A percentile compares a stretch with the other conserved stretches of the same genome.
Conservation (phyloP, 2,797 vertebrate species). For the Manis pentadactyla region DNA sequence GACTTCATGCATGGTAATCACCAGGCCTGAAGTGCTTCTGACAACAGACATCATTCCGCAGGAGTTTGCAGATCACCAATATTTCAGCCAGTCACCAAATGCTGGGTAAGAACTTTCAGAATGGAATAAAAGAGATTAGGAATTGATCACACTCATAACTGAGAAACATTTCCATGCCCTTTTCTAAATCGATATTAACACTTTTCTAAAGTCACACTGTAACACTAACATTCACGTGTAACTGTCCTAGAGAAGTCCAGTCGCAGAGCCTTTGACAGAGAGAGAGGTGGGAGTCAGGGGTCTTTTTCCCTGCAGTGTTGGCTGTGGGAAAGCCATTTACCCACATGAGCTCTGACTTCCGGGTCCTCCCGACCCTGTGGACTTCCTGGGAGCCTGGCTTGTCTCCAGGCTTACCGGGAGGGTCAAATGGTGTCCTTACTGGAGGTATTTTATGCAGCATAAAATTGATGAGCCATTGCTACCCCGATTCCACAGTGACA, state of each 20-base stretch:
- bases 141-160: fast-evolving
- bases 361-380: too few relatives aligned
- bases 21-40: background rate
- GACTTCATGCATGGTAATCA: fast-evolving
- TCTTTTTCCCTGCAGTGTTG: background rate
- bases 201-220: fast-evolving
- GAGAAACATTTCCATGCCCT: background rate
- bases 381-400: fast-evolving
- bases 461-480: background rate
- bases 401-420: fast-evolving
- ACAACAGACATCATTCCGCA: fast-evolving
- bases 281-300: fast-evolving
- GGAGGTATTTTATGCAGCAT: fast-evolving
- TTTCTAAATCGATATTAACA: fast-evolving
- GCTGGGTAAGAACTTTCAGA: fast-evolving
- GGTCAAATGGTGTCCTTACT: fast-evolving
- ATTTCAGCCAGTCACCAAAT: background rate
- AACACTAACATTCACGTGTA: background rate
- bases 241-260: fast-evolving
- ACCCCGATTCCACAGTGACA: fast-evolving
- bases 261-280: too few relatives aligned
- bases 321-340: too few relatives aligned
- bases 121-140: background rate
- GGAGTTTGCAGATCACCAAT: too few relatives aligned
- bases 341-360: too few relatives aligned